phyloP scores from a whole-genome alignment of 2,888 invertebrate genomes.

The Plagodis dolabraria region DNA sequence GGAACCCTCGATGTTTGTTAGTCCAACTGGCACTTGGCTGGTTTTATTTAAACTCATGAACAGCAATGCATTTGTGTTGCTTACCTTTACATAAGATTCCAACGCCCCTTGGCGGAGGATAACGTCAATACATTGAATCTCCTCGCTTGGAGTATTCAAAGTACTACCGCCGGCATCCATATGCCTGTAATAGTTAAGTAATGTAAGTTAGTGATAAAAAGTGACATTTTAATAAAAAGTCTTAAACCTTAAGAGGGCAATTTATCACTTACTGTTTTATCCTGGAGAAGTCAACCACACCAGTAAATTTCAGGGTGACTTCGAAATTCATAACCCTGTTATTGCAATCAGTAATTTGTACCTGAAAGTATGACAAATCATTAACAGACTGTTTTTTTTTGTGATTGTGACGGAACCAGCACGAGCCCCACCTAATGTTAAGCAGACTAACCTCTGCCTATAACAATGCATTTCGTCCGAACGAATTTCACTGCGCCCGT shows the following conservation, averaged over 20 bases:
- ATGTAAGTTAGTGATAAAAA: no score
- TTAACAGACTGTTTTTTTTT: no score
- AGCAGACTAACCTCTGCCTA: no score
- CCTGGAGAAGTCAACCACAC: slow-evolving; percentile 79
- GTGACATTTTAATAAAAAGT: no score
- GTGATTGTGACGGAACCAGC: no score
- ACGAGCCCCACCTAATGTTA: no score
- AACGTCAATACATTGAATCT: slow-evolving; percentile 93
- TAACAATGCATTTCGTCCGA: no score
- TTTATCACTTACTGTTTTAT: slow-evolving; percentile 58
- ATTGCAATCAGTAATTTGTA: slow-evolving; percentile 56
- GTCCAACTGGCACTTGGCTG: no score
- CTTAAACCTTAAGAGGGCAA: no score
- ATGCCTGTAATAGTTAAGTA: slow-evolving; percentile 53
- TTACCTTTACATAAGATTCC: slow-evolving; percentile 85
- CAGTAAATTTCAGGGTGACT: slow-evolving; percentile 82
- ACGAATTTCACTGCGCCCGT: no score
- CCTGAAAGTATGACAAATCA: slow-evolving; percentile 43
- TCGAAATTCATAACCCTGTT: slow-evolving; percentile 67
- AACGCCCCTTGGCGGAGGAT: slow-evolving; percentile 90
- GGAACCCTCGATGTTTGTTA: no score
- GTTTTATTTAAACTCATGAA: no score
- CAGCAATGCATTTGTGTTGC: background rate
- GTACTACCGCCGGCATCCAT: slow-evolving; percentile 67
- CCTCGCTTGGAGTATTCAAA: slow-evolving; percentile 80